Conservation (phyloP, 2,113 vertebrate species). For the Columba janthina region DNA sequence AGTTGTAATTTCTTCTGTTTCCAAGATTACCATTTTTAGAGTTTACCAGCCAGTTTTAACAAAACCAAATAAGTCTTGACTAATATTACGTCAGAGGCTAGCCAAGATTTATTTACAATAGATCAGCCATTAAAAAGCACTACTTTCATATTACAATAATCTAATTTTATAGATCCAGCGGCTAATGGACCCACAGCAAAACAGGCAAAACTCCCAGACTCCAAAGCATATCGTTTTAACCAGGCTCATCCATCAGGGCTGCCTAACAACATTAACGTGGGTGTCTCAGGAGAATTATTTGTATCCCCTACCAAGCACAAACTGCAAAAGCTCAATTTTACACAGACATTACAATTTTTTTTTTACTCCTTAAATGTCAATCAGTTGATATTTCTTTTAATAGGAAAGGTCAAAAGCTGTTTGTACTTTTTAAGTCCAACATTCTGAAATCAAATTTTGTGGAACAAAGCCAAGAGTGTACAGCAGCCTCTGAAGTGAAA, state of each 20-base stretch:
- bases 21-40: not conserved
- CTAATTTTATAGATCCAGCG: constrained; percentile 1
- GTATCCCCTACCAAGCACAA: not conserved
- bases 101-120: not conserved
- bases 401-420: not conserved
- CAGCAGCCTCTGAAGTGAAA: not conserved
- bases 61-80: not conserved
- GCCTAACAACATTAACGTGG: not conserved
- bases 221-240: not conserved
- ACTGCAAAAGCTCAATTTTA: not conserved
- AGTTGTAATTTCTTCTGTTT: not conserved
- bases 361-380: not conserved
- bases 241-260: not conserved
- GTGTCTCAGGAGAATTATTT: not conserved
- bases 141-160: constrained; percentile 24
- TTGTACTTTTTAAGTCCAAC: not conserved
- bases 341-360: not conserved
- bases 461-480: not conserved
- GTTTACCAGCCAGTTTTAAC: not conserved
- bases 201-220: constrained; percentile 21
- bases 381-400: not conserved
- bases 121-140: not conserved
- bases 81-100: not conserved
- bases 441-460: not conserved
- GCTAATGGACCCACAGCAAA: constrained; percentile 3